phyloP scores from a whole-genome alignment of 2,113 vertebrate genomes.

The Castor canadensis region DNA sequence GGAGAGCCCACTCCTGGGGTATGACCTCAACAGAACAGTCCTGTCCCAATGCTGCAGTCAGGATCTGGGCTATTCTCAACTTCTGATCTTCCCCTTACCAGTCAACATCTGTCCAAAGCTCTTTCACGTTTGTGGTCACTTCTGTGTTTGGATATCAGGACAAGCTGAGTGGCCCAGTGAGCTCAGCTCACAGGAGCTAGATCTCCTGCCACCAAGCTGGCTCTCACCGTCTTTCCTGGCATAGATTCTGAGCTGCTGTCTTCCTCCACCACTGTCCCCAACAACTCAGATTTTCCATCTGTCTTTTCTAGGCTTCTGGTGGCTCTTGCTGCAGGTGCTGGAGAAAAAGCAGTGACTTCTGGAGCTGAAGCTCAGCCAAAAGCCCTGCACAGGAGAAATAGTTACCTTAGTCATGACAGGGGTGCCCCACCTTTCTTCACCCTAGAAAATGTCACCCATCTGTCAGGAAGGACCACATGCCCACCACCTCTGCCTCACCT shows the following conservation, averaged over 20 bases:
- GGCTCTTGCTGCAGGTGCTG: background rate
- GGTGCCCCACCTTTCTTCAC: background rate
- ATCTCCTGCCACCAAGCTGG: too few relatives aligned
- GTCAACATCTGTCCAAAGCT: background rate
- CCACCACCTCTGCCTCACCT: background rate
- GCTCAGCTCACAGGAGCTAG: fast-evolving
- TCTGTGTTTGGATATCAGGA: background rate
- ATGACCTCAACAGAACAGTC: background rate
- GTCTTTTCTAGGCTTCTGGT: background rate
- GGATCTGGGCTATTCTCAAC: too few relatives aligned
- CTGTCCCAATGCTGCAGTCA: background rate
- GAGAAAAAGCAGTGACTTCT: background rate
- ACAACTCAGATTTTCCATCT: background rate
- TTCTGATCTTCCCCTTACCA: background rate
- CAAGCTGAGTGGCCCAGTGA: background rate
- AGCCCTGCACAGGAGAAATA: background rate
- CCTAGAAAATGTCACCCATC: background rate
- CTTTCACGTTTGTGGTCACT: background rate
- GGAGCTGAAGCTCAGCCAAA: background rate
- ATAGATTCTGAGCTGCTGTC: background rate
- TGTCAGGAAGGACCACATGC: background rate
- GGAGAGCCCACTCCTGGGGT: background rate
- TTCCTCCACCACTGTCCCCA: fast-evolving
- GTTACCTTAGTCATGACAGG: background rate
- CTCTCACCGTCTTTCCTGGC: background rate